Evolutionary conservation across 2,113 vertebrate genomes (phyloP), one percentile per base, ranked within the genome.

Genomic region (Oplegnathus fasciatus): DNA sequence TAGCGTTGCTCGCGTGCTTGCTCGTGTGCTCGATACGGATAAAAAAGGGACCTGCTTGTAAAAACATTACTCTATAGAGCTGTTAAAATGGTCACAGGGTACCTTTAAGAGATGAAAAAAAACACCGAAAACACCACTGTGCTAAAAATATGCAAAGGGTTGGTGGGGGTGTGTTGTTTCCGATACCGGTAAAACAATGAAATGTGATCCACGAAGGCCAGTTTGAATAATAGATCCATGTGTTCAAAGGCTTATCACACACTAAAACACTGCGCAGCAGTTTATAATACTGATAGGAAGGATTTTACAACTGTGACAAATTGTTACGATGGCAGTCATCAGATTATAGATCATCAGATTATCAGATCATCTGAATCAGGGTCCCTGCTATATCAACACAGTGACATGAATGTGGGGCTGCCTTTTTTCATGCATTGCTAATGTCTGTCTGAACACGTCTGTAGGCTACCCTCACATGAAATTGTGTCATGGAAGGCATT

Each of bases 151-250:
- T 17, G 28, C 10, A 46, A 13, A 4, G 13, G 26, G 37, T 32
- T 37, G 26, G 18, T 6, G 11, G 57, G 22, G 57, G 13, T 13
- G 20, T 34, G 20, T 62, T 26, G 5, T 34, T 61, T 50, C 9
- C 32, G 26, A 44, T 24, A 2, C 52, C 5, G 4, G 11, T 61
- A 34, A 61, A 44, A 28, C 10, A n/a, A 40, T 52, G n/a, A 66
- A 84, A 67, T 60, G 37, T 50, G 57, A 77, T 32, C 26, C 34
- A 61, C 52, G n/a, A 75, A 64, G 58, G 42, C 22, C n/a, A 72
- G n/a, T 22, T 17, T 10, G 14, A 67, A 74, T 15, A 44, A 24
- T 37, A 76, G 4, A 62, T 52, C 18, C 24, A 30, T 17, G 65
- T 46, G 52, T 68, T 32, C 30, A 22, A 66, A 62, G 15, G 13